Conservation (phyloP, 2,888 invertebrate species). For the Heliconius erato region DNA sequence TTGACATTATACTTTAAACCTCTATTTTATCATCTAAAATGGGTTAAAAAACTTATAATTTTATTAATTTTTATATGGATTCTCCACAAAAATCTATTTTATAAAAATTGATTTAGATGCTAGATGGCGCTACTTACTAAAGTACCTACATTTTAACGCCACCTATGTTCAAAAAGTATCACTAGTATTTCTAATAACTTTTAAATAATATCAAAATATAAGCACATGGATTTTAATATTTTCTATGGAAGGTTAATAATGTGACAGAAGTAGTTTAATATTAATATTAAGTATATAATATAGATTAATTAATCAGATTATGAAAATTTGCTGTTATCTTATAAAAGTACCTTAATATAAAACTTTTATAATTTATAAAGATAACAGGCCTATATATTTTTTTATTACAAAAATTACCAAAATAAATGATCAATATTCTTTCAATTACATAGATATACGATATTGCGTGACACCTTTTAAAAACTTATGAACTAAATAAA, state of each 20-base stretch:
- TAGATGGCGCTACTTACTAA: constrained; percentile 12
- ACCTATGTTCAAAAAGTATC: not conserved
- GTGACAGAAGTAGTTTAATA: not conserved
- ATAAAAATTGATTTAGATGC: not conserved
- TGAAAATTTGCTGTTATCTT: too few relatives aligned
- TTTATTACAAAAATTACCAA: not conserved
- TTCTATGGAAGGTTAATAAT: not conserved
- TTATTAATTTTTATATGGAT: not conserved
- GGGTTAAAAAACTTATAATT: constrained; percentile 30
- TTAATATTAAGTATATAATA: not conserved
- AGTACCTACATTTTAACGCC: not conserved
- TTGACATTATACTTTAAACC: constrained; percentile 32
- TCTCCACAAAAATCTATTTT: not conserved
- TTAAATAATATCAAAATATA: too few relatives aligned
- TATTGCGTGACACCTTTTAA: not conserved
- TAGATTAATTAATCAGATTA: too few relatives aligned
- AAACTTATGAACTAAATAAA: constrained; percentile 26
- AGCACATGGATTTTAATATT: too few relatives aligned
- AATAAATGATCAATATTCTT: not conserved
- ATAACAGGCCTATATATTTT: not conserved
- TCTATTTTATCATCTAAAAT: constrained; percentile 45
- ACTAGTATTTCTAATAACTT: not conserved
- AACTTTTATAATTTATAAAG: not conserved
- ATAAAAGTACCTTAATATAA: not conserved
- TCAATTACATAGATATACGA: not conserved